These are phyloP conservation scores for Cephus pygmeus DNA, from an alignment of 2,888 invertebrate species.

Conservation along the genomic window DNA sequence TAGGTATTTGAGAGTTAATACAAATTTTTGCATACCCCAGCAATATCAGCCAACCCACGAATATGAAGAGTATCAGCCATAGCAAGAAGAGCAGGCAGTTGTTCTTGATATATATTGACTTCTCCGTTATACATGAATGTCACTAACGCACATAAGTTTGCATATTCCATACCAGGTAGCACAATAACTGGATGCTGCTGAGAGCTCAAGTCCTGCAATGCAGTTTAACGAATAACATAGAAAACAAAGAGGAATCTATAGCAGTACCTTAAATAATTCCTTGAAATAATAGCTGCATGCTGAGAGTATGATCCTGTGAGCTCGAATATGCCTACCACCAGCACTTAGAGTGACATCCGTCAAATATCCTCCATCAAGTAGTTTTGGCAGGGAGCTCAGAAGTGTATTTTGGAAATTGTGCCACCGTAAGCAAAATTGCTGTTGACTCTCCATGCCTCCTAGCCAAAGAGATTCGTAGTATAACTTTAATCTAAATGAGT, in stretches of 20 bases:
- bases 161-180: conserved; percentile 76
- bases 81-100: conserved; percentile 80
- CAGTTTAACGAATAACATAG: conserved; percentile 12
- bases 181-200: conserved; percentile 80
- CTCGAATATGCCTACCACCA: conserved; percentile 84
- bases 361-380: conserved; percentile 83
- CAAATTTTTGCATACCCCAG: conserved; percentile 70
- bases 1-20: background rate
- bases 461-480: conserved; percentile 37
- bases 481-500: background rate
- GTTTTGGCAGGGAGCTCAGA: conserved; percentile 80
- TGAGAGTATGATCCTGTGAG: conserved; percentile 87
- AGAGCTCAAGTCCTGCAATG: conserved; percentile 74
- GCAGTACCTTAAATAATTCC: conserved; percentile 82
- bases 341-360: conserved; percentile 90
- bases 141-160: conserved; percentile 80
- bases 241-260: conserved; percentile 16
- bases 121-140: conserved; percentile 91
- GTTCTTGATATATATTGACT: conserved; percentile 84
- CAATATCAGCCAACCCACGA: conserved; percentile 84
- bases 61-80: conserved; percentile 85
- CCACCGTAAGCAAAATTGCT: conserved; percentile 88
- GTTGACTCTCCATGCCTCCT: conserved; percentile 73
- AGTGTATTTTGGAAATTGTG: conserved; percentile 83
- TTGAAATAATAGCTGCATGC: conserved; percentile 93